Conservation (phyloP, 1,140 invertebrate species). For the Mactra quadrangularis region DNA sequence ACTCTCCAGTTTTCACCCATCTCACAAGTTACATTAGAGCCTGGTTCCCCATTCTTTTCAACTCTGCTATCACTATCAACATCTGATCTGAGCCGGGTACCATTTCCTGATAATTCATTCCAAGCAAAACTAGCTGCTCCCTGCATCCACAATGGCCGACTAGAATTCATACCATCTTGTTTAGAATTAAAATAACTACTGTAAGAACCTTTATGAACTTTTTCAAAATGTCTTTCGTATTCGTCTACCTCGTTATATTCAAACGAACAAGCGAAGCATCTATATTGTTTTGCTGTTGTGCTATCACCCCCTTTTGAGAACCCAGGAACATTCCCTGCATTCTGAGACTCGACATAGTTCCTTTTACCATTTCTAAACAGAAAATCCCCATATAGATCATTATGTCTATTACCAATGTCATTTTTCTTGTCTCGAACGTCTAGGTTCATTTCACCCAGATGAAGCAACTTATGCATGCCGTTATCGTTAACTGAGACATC, state of each 20-base stretch:
- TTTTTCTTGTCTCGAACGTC: not conserved
- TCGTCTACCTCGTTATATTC: constrained; percentile 63
- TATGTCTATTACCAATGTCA: not conserved
- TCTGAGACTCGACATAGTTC: too few relatives aligned
- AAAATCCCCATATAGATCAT: too few relatives aligned
- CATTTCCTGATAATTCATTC: not conserved
- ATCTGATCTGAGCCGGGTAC: constrained; percentile 9
- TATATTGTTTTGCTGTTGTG: constrained; percentile 5
- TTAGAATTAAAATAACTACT: not conserved
- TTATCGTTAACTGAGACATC: not conserved
- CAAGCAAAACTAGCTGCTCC: not conserved
- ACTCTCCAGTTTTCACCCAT: constrained; percentile 76
- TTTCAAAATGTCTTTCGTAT: constrained; percentile 53
- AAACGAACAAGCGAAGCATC: constrained; percentile 63
- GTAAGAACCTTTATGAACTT: constrained; percentile 33
- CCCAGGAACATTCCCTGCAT: too few relatives aligned
- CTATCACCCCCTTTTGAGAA: not conserved
- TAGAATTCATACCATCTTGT: not conserved
- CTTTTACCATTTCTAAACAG: too few relatives aligned
- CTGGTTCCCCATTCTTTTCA: constrained; percentile 17
- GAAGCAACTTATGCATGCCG: not conserved
- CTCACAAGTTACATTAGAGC: constrained; percentile 16
- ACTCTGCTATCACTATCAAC: constrained; percentile 33
- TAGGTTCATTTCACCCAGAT: not conserved
- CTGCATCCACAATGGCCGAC: not conserved